These are phyloP conservation scores for Oligia strigilis DNA, from an alignment of 2,888 invertebrate species.

Conservation along the genomic window DNA sequence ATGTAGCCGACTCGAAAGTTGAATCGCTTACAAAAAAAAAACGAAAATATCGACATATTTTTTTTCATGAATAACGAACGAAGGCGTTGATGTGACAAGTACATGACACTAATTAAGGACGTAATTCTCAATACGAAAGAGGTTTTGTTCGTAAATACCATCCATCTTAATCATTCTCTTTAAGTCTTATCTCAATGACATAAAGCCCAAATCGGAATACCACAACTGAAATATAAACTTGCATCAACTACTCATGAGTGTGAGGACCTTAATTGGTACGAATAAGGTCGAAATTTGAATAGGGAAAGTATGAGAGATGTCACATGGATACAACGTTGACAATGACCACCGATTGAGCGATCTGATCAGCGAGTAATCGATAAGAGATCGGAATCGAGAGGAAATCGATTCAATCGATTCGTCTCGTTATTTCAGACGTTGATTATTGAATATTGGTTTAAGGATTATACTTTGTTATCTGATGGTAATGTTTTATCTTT, in stretches of 20 bases:
- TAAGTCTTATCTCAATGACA: constrained; percentile 47
- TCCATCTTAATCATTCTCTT: constrained; percentile 43
- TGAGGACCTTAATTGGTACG: constrained; percentile 37
- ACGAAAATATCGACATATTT: constrained; percentile 54
- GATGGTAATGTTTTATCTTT: constrained; percentile 47
- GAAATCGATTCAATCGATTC: constrained; percentile 76
- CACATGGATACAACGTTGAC: constrained; percentile 78
- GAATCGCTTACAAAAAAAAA: constrained; percentile 44
- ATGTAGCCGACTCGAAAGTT: constrained; percentile 39
- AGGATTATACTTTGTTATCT: constrained; percentile 51
- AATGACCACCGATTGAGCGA: constrained; percentile 84
- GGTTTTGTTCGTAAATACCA: constrained; percentile 60
- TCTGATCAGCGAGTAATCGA: constrained; percentile 78
- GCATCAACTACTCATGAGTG: constrained; percentile 21
- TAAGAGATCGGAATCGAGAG: constrained; percentile 78
- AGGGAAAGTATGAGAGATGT: constrained; percentile 70
- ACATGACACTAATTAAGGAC: constrained; percentile 82
- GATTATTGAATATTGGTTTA: constrained; percentile 70
- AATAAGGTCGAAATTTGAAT: constrained; percentile 69
- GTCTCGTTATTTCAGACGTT: constrained; percentile 80
- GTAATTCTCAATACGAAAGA: constrained; percentile 65
- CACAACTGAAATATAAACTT: constrained; percentile 32
- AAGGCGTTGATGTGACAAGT: constrained; percentile 79
- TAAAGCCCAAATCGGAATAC: constrained; percentile 63
- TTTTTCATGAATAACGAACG: constrained; percentile 65